Evolutionary conservation across 2,113 vertebrate genomes (phyloP).

Genomic region (Pontoporia blainvillei): DNA sequence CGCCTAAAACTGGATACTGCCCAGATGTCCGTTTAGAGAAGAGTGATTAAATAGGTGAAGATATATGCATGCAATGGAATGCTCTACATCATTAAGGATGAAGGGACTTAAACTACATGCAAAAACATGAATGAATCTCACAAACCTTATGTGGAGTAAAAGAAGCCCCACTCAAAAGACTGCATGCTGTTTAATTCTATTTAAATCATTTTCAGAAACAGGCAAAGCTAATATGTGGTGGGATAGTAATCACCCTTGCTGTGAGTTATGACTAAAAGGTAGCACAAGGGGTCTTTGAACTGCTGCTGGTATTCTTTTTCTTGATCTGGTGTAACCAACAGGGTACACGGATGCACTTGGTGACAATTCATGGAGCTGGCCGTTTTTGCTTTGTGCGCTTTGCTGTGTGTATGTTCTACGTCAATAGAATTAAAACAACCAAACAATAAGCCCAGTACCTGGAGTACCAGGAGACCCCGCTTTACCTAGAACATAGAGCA

Average conservation of each 20-base stretch:
- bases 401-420: not conserved
- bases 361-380: not conserved
- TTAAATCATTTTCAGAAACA: not conserved
- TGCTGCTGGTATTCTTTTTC: not conserved
- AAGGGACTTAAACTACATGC: not conserved
- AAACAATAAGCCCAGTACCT: not conserved
- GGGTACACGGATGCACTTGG: not conserved
- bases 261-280: not conserved
- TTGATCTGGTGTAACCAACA: not conserved
- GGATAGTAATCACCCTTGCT: not conserved
- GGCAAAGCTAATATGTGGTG: not conserved
- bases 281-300: not conserved
- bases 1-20: not conserved
- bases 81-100: not conserved
- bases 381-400: not conserved
- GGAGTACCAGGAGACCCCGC: not conserved
- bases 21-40: not conserved
- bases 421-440: not conserved
- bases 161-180: not conserved
- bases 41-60: not conserved
- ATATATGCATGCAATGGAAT: not conserved
- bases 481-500: not conserved
- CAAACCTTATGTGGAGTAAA: not conserved
- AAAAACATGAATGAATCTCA: not conserved
- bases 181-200: not conserved